Conservation (phyloP, 2,797 vertebrate species). For the Molothrus ater region DNA sequence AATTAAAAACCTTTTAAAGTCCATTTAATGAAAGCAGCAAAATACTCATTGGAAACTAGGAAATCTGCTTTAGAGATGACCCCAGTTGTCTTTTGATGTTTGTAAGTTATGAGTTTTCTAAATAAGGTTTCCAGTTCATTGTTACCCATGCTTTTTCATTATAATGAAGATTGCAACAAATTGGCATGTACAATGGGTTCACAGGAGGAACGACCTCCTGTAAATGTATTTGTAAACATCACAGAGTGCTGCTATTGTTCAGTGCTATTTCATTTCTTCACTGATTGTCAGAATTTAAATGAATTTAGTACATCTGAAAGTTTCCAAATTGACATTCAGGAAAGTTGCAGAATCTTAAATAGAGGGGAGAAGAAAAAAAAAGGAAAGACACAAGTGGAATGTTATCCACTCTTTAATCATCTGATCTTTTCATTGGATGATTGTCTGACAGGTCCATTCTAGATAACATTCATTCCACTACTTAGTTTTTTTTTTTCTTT, state of each 20-base stretch:
- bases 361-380: background rate
- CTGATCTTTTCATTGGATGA: background rate
- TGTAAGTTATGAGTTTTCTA: conserved; percentile 12
- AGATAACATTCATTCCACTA: background rate
- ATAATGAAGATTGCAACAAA: conserved; percentile 42
- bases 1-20: conserved; percentile 28
- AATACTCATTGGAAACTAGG: background rate
- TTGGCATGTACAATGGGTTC: background rate
- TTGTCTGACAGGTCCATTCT: background rate
- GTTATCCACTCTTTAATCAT: background rate
- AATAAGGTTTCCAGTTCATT: conserved; percentile 1
- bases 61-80: conserved; percentile 11
- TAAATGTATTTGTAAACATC: conserved; percentile 15
- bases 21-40: background rate
- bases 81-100: background rate
- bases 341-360: background rate
- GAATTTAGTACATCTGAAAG: background rate
- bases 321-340: background rate
- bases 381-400: accelerated
- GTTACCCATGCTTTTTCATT: background rate
- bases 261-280: conserved; percentile 12
- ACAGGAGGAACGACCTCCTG: background rate
- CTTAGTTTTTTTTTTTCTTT: background rate
- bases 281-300: background rate
- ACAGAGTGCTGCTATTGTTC: background rate